phyloP scores from a whole-genome alignment of 2,888 invertebrate species.

The Drosophila birchii region DNA sequence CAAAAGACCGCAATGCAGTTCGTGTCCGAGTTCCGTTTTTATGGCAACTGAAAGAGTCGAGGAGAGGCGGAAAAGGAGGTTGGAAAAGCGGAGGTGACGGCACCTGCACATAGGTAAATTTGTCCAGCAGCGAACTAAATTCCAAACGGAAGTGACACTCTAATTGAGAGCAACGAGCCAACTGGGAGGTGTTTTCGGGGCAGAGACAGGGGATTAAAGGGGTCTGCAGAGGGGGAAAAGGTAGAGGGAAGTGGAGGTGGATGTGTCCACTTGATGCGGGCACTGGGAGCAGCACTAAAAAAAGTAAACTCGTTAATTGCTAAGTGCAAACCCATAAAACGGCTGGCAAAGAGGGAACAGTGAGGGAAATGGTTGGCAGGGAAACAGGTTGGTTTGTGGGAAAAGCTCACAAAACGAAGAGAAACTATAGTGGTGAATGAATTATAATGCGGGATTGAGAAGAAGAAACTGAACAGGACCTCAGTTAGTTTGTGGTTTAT shows the following conservation, averaged over 20 bases:
- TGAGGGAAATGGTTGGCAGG: neutral
- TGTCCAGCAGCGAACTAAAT: conserved; percentile 58
- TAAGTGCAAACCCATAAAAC: conserved; percentile 67
- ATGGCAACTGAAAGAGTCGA: conserved; percentile 46
- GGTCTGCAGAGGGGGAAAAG: neutral
- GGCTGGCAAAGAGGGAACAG: conserved; percentile 23
- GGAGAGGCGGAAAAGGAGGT: neutral
- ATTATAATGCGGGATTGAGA: conserved; percentile 1
- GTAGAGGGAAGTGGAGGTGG: neutral
- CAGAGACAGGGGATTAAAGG: conserved; percentile 3
- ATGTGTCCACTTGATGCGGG: conserved; percentile 48
- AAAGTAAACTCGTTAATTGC: conserved; percentile 66
- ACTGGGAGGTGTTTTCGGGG: conserved; percentile 49
- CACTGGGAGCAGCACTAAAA: conserved; percentile 44
- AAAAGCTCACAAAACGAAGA: conserved; percentile 10
- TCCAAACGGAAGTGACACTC: conserved; percentile 68
- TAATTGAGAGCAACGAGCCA: conserved; percentile 72
- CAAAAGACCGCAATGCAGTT: conserved; percentile 52
- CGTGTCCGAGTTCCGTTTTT: conserved; percentile 52
- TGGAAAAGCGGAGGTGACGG: conserved; percentile 1
- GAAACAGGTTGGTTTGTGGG: conserved; percentile 20
- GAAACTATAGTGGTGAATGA: neutral
- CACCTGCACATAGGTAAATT: conserved; percentile 60
- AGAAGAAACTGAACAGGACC: neutral
- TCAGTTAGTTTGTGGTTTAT: neutral